A percentile compares a stretch with the other conserved stretches of the same genome.
Conservation (phyloP, 2,797 vertebrate genomes). For the Coregonus sp. region DNA sequence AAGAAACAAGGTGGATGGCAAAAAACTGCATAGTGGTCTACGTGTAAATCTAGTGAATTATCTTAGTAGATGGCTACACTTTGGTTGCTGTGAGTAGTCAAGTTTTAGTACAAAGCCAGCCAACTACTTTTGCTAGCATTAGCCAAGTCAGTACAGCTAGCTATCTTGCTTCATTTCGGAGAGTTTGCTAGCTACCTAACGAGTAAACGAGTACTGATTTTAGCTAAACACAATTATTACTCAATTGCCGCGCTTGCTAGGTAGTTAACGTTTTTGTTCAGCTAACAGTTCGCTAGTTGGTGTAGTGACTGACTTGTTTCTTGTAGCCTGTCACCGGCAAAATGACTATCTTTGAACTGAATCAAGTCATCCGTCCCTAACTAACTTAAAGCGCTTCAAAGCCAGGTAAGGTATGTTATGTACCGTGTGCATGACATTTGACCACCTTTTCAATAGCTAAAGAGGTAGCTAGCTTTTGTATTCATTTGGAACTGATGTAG, state of each 20-base stretch:
- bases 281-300: background rate
- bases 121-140: background rate
- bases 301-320: background rate
- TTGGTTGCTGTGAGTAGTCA: too few relatives aligned
- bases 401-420: conserved; percentile 32
- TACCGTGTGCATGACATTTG: background rate
- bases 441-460: background rate
- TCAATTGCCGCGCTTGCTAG: background rate
- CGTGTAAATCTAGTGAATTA: background rate
- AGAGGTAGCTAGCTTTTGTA: background rate
- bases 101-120: background rate
- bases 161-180: background rate
- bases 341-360: conserved; percentile 16
- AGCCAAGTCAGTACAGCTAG: background rate
- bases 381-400: background rate
- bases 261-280: background rate
- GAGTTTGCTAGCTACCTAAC: conserved; percentile 1
- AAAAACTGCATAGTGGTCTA: background rate
- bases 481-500: background rate
- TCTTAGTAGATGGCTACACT: background rate
- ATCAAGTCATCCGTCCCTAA: conserved; percentile 27
- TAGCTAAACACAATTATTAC: background rate
- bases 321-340: background rate
- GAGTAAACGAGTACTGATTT: background rate
- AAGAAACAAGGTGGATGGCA: background rate